A percentile compares a stretch with the other conserved stretches of the same genome.
Evolutionary conservation across 2,797 vertebrate species (phyloP).

Genomic region (Micropoecilia bifurca): DNA sequence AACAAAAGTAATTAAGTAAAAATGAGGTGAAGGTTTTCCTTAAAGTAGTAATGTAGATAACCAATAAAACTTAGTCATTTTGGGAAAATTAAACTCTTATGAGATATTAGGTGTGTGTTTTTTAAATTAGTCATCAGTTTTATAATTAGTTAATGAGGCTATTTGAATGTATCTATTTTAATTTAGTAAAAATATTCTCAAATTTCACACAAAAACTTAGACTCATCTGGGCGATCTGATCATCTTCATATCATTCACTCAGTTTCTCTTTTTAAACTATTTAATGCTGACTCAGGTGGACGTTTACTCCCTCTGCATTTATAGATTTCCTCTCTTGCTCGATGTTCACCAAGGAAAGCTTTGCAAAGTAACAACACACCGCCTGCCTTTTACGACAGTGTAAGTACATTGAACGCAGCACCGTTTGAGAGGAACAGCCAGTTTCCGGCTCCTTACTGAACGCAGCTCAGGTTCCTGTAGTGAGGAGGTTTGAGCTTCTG

Average conservation of each 20-base stretch:
- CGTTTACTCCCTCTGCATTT: background rate
- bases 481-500: no score
- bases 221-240: background rate
- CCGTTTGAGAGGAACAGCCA: no score
- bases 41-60: background rate
- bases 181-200: background rate
- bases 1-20: background rate
- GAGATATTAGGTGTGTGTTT: background rate
- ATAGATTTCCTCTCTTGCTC: background rate
- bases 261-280: background rate
- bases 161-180: background rate
- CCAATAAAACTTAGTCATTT: background rate
- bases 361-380: background rate
- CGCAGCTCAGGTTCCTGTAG: background rate
- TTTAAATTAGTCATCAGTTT: no score
- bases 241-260: background rate
- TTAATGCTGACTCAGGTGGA: background rate
- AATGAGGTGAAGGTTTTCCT: background rate
- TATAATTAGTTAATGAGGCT: background rate
- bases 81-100: background rate
- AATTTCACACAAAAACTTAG: background rate
- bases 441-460: slow-evolving; percentile 9
- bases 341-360: background rate
- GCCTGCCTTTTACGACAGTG: background rate
- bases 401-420: background rate